A percentile compares a stretch with the other conserved stretches of the same genome.
Conservation (phyloP, 2,797 vertebrate species). For the Hippocampus kuda region DNA sequence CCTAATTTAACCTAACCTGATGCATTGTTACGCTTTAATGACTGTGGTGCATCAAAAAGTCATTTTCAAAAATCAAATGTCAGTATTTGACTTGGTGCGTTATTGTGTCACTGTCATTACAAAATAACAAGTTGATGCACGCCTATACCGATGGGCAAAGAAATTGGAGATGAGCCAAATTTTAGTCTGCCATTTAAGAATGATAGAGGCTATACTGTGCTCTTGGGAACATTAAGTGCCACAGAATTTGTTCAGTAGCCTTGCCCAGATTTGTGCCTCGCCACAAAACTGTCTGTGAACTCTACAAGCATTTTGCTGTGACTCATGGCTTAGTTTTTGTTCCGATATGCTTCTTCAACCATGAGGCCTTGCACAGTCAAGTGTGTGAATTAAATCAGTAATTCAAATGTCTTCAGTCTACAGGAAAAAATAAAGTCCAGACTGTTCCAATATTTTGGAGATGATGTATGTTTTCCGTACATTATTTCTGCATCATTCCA, state of each 20-base stretch:
- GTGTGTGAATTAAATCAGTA: background rate
- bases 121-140: background rate
- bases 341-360: slow-evolving; percentile 1
- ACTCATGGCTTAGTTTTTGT: slow-evolving; percentile 7
- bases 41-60: background rate
- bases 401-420: background rate
- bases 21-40: background rate
- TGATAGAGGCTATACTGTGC: background rate
- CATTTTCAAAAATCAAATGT: background rate
- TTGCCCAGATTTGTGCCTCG: slow-evolving; percentile 6
- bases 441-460: too few relatives aligned
- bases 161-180: slow-evolving; percentile 4
- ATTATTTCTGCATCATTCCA: too few relatives aligned
- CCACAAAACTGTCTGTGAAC: slow-evolving; percentile 5
- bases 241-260: background rate
- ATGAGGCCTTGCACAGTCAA: background rate
- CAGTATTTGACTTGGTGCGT: background rate
- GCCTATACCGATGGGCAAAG: background rate
- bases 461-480: too few relatives aligned
- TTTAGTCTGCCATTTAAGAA: slow-evolving; percentile 5
- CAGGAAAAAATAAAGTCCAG: too few relatives aligned
- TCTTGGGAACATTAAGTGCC: slow-evolving; percentile 4
- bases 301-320: background rate
- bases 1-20: background rate
- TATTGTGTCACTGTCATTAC: background rate